phyloP scores from a whole-genome alignment of 2,113 vertebrate genomes.

The Leptodactylus fuscus region DNA sequence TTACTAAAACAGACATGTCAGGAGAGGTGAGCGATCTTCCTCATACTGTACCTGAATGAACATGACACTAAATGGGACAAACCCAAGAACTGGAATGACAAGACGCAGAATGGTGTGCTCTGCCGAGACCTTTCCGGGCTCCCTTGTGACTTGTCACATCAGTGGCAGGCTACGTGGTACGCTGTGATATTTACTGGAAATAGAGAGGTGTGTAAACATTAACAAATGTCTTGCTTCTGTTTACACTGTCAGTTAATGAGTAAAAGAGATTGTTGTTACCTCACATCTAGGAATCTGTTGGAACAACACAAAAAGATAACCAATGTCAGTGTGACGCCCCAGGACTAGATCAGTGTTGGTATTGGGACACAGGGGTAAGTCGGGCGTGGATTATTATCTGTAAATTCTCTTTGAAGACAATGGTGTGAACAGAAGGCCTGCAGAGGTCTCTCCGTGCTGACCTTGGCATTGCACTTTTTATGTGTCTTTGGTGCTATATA shows the following conservation, averaged over 20 bases:
- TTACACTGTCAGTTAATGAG: conserved; percentile 56
- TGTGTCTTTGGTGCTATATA: conserved; percentile 26
- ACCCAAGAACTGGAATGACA: no score
- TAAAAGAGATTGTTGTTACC: conserved; percentile 54
- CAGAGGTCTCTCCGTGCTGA: conserved; percentile 14
- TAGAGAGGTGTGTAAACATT: conserved; percentile 56
- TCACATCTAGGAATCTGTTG: conserved; percentile 53
- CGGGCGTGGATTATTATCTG: conserved; percentile 10
- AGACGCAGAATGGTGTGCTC: no score
- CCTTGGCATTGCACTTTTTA: conserved; percentile 15
- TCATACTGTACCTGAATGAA: no score
- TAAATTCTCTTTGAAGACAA: neutral
- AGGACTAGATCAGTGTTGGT: conserved; percentile 5
- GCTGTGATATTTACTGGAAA: conserved; percentile 57
- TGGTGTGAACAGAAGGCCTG: conserved; percentile 15
- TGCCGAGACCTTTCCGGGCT: neutral
- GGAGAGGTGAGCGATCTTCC: no score
- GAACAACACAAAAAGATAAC: conserved; percentile 51
- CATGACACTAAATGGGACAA: no score
- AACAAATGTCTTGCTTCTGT: conserved; percentile 60
- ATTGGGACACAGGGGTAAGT: conserved; percentile 25
- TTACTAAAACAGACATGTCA: no score
- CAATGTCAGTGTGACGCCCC: conserved; percentile 3
- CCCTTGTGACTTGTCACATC: neutral
- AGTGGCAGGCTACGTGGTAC: neutral